Evolutionary conservation across 2,797 vertebrate genomes (phyloP).

Genomic region (Catharus ustulatus): DNA sequence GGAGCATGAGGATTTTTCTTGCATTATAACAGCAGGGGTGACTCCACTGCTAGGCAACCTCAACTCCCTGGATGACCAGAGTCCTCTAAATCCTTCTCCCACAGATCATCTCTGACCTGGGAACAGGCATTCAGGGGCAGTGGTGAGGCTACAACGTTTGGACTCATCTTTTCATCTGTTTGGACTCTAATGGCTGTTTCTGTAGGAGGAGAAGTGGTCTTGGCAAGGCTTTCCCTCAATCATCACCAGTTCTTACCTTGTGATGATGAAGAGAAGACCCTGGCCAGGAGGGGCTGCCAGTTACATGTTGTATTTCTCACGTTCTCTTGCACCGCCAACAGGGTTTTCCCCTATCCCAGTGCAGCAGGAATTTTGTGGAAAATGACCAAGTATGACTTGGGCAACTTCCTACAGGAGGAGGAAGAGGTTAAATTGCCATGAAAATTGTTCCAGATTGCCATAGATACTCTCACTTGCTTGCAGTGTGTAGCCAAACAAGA

Average conservation of each 20-base stretch:
- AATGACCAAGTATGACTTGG: background rate
- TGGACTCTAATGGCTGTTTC: background rate
- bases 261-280: background rate
- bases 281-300: background rate
- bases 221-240: background rate
- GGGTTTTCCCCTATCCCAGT: background rate
- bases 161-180: background rate
- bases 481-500: background rate
- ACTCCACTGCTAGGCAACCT: background rate
- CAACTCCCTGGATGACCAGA: background rate
- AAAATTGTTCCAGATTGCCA: background rate
- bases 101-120: background rate
- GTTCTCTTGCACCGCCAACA: background rate
- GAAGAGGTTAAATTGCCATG: background rate
- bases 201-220: background rate
- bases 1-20: background rate
- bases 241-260: background rate
- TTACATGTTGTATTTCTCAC: background rate
- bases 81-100: background rate
- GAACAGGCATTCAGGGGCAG: background rate
- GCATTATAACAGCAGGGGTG: background rate
- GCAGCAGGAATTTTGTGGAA: background rate
- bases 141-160: accelerated
- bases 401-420: background rate
- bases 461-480: background rate